Evolutionary conservation across 1,140 invertebrate species (phyloP).

Genomic region (Trialeurodes vaporariorum): DNA sequence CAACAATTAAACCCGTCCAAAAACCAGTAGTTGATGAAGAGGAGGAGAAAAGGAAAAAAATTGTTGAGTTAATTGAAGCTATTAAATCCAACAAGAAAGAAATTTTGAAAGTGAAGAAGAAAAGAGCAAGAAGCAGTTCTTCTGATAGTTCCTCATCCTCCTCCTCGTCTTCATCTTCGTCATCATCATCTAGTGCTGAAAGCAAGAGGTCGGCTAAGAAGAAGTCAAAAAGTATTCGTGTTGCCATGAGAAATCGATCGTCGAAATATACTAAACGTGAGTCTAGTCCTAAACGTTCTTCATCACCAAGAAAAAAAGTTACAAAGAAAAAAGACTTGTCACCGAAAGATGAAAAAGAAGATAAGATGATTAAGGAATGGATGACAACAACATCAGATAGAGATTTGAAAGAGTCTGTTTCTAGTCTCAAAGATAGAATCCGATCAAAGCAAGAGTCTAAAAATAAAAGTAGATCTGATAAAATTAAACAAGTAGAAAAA

Average conservation of each 20-base stretch:
- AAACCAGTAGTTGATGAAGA: constrained; percentile 33
- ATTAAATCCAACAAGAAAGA: not conserved
- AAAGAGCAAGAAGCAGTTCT: constrained; percentile 29
- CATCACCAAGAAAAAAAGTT: not conserved
- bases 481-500: constrained; percentile 3
- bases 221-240: not conserved
- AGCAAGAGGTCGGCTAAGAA: constrained; percentile 3
- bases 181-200: not conserved
- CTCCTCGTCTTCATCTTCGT: constrained; percentile 5
- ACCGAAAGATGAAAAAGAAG: constrained; percentile 9
- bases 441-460: constrained; percentile 16
- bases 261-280: not conserved
- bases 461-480: constrained; percentile 7
- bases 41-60: constrained; percentile 38
- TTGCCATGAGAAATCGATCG: not conserved
- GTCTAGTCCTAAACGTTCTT: not conserved
- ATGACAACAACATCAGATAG: constrained; percentile 8
- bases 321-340: not conserved
- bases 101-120: constrained; percentile 20
- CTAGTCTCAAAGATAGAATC: constrained; percentile 17
- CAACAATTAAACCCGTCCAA: not conserved
- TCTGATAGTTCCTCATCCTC: constrained; percentile 22
- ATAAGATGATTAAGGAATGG: constrained; percentile 22
- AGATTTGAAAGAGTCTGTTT: constrained; percentile 12
- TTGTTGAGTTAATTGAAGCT: constrained; percentile 33